Conservation (phyloP, 2,797 vertebrate species). For the Cyclura pinguis region DNA sequence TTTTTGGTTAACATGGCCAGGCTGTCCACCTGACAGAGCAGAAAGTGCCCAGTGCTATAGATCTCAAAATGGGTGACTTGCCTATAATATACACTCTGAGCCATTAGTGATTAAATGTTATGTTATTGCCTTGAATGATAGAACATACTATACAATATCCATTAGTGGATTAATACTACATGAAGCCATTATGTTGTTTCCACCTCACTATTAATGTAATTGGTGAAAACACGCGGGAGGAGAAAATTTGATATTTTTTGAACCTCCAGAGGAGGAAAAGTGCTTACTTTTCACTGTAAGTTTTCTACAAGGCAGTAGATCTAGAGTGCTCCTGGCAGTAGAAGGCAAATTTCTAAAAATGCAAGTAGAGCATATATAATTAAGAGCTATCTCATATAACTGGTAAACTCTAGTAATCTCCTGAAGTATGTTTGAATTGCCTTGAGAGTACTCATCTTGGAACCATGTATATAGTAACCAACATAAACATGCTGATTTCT, state of each 20-base stretch:
- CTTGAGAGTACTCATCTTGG: not conserved
- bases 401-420: not conserved
- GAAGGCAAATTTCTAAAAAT: too few species aligned
- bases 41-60: slow-evolving; percentile 31
- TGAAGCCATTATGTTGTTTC: slow-evolving; percentile 67
- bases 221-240: slow-evolving; percentile 52
- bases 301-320: not conserved
- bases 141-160: slow-evolving; percentile 52
- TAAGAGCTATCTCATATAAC: not conserved
- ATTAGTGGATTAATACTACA: slow-evolving; percentile 76
- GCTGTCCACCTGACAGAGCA: slow-evolving; percentile 35
- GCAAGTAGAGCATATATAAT: not conserved
- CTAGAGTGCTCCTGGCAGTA: not conserved
- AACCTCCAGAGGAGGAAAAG: not conserved
- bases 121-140: slow-evolving; percentile 69
- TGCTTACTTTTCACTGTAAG: not conserved
- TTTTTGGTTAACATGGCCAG: slow-evolving; percentile 44
- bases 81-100: slow-evolving; percentile 45
- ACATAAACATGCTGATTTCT: not conserved
- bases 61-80: slow-evolving; percentile 43
- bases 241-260: slow-evolving; percentile 37
- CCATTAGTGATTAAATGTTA: slow-evolving; percentile 62
- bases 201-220: slow-evolving; percentile 67
- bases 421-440: not conserved
- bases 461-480: not conserved